Conservation (phyloP, 2,797 vertebrate genomes). For the Argya squamiceps region DNA sequence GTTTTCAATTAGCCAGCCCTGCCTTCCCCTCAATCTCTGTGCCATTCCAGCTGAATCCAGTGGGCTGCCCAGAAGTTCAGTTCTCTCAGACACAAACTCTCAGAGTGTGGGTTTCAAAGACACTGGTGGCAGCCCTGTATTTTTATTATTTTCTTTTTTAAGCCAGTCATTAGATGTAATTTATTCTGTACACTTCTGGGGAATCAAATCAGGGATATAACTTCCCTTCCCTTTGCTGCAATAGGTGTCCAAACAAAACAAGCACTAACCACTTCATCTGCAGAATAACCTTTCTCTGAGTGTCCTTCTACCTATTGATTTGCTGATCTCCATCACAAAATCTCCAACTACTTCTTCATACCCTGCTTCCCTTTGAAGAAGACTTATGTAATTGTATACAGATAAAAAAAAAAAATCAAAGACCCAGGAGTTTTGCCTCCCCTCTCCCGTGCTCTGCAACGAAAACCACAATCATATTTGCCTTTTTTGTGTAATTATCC, state of each 20-base stretch:
- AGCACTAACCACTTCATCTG: slow-evolving; percentile 18
- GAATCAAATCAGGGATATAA: background rate
- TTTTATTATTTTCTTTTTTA: background rate
- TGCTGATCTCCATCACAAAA: slow-evolving; percentile 20
- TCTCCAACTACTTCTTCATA: slow-evolving; percentile 11
- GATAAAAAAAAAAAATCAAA: slow-evolving; percentile 25
- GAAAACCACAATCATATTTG: slow-evolving; percentile 17
- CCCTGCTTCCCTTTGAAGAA: slow-evolving; percentile 45
- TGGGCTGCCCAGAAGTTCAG: background rate
- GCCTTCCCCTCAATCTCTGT: slow-evolving; percentile 71
- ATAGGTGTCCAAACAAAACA: slow-evolving; percentile 3
- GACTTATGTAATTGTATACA: background rate
- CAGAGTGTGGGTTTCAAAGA: background rate
- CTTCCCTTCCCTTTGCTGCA: background rate
- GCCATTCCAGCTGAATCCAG: slow-evolving; percentile 66
- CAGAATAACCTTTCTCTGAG: slow-evolving; percentile 9
- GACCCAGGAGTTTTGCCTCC: slow-evolving; percentile 18
- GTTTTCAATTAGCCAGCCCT: slow-evolving; percentile 87
- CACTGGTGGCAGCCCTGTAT: background rate
- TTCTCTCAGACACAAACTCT: background rate
- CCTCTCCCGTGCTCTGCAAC: background rate
- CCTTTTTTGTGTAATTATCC: slow-evolving; percentile 33
- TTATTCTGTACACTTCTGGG: background rate
- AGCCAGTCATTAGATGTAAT: background rate
- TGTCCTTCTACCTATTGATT: slow-evolving; percentile 10